Percentiles rank a stretch among this genome's conserved stretches.
phyloP scores from a whole-genome alignment of 2,113 vertebrate genomes.

The Notarius quadriscutis region DNA sequence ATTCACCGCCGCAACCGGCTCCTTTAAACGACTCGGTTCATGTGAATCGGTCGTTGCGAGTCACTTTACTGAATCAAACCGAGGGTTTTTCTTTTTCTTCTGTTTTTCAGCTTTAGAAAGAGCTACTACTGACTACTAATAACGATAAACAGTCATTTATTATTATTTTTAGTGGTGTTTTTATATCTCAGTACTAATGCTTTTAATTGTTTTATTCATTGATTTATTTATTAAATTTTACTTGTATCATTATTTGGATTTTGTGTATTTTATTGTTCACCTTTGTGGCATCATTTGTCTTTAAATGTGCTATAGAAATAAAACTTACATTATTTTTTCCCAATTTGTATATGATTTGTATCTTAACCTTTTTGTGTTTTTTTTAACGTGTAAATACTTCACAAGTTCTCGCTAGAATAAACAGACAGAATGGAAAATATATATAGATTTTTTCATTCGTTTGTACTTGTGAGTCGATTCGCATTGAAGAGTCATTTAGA shows the following conservation, averaged over 20 bases:
- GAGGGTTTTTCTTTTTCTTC: background rate
- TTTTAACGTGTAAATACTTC: background rate
- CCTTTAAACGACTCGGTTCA: background rate
- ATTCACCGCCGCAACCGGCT: background rate
- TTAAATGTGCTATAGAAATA: no score
- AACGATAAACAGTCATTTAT: no score
- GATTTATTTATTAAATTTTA: no score
- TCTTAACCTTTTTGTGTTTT: no score
- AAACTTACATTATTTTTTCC: no score
- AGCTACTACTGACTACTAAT: no score
- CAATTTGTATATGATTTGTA: no score
- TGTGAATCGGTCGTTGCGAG: background rate
- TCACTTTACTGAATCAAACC: background rate
- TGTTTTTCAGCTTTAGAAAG: background rate
- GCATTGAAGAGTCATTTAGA: background rate
- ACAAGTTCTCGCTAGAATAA: background rate
- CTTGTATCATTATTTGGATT: background rate
- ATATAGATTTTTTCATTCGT: background rate
- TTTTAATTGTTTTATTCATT: background rate
- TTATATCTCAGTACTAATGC: no score
- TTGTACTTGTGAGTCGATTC: background rate
- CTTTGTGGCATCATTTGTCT: no score
- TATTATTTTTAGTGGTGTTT: background rate
- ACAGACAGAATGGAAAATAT: background rate
- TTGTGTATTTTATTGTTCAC: background rate